Evolutionary conservation across 2,797 vertebrate genomes (phyloP), one percentile per base, ranked within the genome.

Genomic region (Anguilla pacifica): DNA sequence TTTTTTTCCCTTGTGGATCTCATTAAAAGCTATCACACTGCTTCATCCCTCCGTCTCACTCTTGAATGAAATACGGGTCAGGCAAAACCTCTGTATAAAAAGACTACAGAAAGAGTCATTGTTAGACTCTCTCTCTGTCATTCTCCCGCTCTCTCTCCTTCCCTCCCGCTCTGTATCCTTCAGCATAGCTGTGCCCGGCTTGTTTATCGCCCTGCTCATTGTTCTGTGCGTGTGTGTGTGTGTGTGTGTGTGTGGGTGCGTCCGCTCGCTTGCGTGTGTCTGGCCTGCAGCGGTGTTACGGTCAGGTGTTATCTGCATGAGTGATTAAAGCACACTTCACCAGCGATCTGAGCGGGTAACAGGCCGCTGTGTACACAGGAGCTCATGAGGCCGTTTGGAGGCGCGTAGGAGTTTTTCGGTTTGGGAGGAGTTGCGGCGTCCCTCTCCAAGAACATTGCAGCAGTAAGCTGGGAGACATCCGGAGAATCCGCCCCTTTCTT

Each of bases 31-130:
- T 51, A 57, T n/a, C 15, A 57, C 67, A 53, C 83, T 59, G 57
- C 64, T 53, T 19, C 51, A 28, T 28, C n/a, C 64, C 64, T 31
- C 53, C 11, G 25, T 35, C n/a, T 31, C 53, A 2, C 28, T 64
- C 17, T 13, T 59, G 83, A 85, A 31, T 87, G 64, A 86, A 86
- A 72, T 72, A 2, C 49, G 57, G 81, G 31, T 85, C 22, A 64
- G 61, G 35, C 87, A 43, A 67, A 49, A 72, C 77, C 43, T 19
- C 43, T 25, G 77, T 81, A 10, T 49, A 25, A 81, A 81, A 11
- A 81, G 31, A 6, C 25, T 83, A n/a, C 10, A 83, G 51, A 83
- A 55, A 83, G 82, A 57, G 82, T 53, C n/a, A 83, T 83, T 83
- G 82, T 57, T 55, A 51, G n/a, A 2, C 22, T 53, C 46, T 1